Percentiles rank a stretch among this genome's conserved stretches.
Evolutionary conservation across 2,113 vertebrate species (phyloP).

Genomic region (Cyanistes caeruleus): DNA sequence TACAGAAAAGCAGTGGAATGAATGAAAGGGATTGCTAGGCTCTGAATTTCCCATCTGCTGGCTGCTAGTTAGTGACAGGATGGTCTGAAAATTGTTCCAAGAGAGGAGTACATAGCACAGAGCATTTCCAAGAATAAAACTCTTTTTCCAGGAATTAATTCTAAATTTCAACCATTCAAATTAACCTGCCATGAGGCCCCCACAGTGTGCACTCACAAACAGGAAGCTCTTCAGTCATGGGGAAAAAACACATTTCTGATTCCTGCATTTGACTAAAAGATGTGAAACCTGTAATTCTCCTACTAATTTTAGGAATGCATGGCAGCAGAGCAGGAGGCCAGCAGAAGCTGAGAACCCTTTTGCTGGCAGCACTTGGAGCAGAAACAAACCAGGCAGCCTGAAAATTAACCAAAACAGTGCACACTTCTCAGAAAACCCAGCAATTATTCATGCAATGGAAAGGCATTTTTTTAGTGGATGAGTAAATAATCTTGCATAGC

Average conservation of each 20-base stretch:
- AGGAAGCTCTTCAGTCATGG: background rate
- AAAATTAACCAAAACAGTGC: background rate
- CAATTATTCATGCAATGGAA: background rate
- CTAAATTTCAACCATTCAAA: background rate
- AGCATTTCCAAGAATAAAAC: background rate
- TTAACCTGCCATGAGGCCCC: background rate
- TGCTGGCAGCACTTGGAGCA: background rate
- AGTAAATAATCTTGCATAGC: background rate
- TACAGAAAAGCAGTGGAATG: background rate
- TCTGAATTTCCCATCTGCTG: conserved; percentile 17
- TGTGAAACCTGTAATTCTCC: background rate
- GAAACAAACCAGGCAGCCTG: background rate
- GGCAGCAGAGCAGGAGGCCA: background rate
- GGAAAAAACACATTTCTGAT: background rate
- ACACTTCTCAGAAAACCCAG: background rate
- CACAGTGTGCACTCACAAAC: background rate
- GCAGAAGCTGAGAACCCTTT: background rate
- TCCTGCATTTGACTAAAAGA: background rate
- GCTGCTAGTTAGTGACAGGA: background rate
- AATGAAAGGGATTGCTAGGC: background rate
- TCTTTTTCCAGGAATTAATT: conserved; percentile 14
- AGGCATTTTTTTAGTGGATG: background rate
- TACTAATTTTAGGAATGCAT: background rate
- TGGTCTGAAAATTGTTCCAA: background rate
- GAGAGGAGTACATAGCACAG: background rate